Percentiles rank a stretch among this genome's conserved stretches.
Conservation (phyloP, 2,888 invertebrate genomes). For the Sthenelais limicola region DNA sequence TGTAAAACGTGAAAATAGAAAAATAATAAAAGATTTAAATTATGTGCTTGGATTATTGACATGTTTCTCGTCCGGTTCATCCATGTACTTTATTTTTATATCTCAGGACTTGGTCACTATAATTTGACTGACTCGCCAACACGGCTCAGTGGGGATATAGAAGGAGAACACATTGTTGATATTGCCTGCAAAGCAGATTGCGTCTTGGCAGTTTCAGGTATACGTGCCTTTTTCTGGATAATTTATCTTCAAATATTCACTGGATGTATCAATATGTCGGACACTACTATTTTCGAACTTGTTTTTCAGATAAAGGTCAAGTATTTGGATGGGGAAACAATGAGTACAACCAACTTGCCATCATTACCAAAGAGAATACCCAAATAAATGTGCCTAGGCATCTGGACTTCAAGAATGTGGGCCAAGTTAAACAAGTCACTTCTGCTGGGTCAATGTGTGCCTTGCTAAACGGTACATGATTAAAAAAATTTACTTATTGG, state of each 20-base stretch:
- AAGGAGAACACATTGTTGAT: constrained; percentile 85
- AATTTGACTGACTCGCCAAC: constrained; percentile 58
- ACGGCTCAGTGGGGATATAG: constrained; percentile 84
- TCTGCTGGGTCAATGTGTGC: constrained; percentile 90
- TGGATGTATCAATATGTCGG: too few relatives aligned
- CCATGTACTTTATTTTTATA: background rate
- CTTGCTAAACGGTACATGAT: constrained; percentile 81
- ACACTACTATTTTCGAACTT: too few relatives aligned
- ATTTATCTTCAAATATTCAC: background rate
- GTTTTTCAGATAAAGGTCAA: constrained; percentile 83
- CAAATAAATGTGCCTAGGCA: constrained; percentile 84
- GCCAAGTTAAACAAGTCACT: constrained; percentile 85
- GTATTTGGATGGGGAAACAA: constrained; percentile 98
- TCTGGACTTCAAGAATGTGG: constrained; percentile 77
- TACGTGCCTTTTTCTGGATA: constrained; percentile 34
- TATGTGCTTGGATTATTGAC: background rate
- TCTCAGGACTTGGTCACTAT: constrained; percentile 69
- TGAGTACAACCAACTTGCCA: constrained; percentile 89
- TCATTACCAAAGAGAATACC: constrained; percentile 64
- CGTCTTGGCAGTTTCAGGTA: constrained; percentile 89
- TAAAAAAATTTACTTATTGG: too few relatives aligned
- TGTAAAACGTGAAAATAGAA: background rate
- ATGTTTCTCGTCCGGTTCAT: background rate
- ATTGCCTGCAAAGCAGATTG: constrained; percentile 88
- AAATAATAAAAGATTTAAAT: background rate